These are phyloP conservation scores for Eurosta solidaginis DNA, from an alignment of 1,140 invertebrate genomes.

Conservation along the genomic window DNA sequence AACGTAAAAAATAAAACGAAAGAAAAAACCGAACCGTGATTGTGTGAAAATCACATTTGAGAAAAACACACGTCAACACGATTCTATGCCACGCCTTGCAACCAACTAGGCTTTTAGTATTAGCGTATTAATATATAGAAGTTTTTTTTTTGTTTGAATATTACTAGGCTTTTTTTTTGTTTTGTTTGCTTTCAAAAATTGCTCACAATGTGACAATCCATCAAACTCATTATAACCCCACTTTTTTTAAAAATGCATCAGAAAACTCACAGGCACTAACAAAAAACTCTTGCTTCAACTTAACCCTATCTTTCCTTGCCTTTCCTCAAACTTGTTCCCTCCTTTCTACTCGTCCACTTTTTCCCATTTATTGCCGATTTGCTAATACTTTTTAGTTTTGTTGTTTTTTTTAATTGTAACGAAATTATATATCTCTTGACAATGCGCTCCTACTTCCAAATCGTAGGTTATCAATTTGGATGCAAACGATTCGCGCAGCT, in stretches of 20 bases:
- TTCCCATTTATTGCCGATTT: background rate
- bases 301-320: background rate
- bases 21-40: background rate
- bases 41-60: background rate
- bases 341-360: background rate
- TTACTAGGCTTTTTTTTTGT: background rate
- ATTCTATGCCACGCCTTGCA: conserved; percentile 44
- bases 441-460: conserved; percentile 29
- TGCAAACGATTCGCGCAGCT: conserved; percentile 64
- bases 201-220: background rate
- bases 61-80: conserved; percentile 53
- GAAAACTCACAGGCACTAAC: background rate
- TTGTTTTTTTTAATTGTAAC: conserved; percentile 42
- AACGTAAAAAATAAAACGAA: background rate
- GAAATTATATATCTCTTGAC: conserved; percentile 30
- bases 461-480: conserved; percentile 64
- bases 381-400: conserved; percentile 37
- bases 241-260: too few relatives aligned
- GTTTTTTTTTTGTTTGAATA: background rate
- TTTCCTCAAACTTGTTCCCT: background rate
- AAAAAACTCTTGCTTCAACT: background rate
- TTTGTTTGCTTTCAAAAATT: background rate
- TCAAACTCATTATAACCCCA: background rate
- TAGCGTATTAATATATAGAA: background rate
- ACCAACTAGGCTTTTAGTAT: background rate